Evolutionary conservation across 23 tunicate genomes (phyloP).

Genomic region (Halocynthia roretzi): DNA sequence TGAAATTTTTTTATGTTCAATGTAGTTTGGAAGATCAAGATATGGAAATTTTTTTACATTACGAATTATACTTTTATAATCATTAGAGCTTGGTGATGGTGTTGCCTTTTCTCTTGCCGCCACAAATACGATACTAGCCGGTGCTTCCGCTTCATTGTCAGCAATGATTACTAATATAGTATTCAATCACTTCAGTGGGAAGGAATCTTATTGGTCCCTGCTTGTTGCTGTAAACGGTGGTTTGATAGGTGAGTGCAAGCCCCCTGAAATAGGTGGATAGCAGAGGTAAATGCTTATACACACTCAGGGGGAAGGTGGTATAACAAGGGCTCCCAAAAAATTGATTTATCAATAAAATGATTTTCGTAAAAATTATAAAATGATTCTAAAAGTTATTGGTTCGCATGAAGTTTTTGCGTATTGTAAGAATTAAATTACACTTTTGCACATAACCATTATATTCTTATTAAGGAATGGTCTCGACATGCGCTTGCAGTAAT

Average conservation of each 20-base stretch:
- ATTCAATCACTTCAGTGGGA: slow-evolving; percentile 39
- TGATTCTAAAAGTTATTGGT: no score
- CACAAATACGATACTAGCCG: slow-evolving; percentile 74
- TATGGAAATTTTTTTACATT: no score
- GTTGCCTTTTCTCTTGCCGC: slow-evolving; percentile 50
- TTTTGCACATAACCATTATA: neutral
- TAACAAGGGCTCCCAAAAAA: neutral
- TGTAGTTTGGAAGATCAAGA: no score
- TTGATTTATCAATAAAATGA: neutral
- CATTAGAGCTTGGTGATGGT: slow-evolving; percentile 33
- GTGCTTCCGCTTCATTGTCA: slow-evolving; percentile 47
- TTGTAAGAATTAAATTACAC: neutral
- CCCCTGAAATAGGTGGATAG: neutral
- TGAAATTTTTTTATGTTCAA: no score
- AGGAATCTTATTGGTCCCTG: slow-evolving; percentile 80
- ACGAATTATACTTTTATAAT: no score
- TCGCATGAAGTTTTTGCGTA: no score
- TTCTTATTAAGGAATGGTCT: slow-evolving; percentile 74
- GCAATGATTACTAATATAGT: slow-evolving; percentile 49
- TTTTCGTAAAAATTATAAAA: no score
- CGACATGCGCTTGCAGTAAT: slow-evolving; percentile 77
- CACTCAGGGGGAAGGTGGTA: no score
- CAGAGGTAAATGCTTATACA: no score
- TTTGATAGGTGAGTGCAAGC: slow-evolving; percentile 52
- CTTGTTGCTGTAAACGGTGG: slow-evolving; percentile 73